Evolutionary conservation across 1,140 invertebrate genomes (phyloP), one percentile per base, ranked within the genome.

Genomic region (Anthonomus grandis): DNA sequence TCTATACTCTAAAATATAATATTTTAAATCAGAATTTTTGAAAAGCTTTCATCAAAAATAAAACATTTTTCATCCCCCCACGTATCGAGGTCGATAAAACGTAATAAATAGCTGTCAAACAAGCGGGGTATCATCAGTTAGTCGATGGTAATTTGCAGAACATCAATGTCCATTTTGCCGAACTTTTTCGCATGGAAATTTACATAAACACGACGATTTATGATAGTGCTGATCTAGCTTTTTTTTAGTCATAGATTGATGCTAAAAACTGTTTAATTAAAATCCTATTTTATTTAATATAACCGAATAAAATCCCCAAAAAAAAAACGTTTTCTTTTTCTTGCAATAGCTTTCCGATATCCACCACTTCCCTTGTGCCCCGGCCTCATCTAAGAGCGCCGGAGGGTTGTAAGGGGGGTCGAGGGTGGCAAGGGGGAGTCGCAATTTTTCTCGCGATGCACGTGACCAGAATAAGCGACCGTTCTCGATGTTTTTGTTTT

Each of bases 371-470:
- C 12, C 10, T 21, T 10, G 8, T 25, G 41, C 18, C 22, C 36
- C 10, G 31, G 25, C 34, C 31, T 17, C 13, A n/a, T n/a, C n/a
- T n/a, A n/a, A n/a, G n/a, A n/a, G n/a, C n/a, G n/a, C n/a, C n/a
- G n/a, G n/a, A n/a, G n/a, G n/a, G n/a, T n/a, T n/a, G n/a, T n/a
- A n/a, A 21, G n/a, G 9, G 6, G 2, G 4, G 3, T 15, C 17
- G 3, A 38, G 49, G 49, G 57, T 17, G 18, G 47, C 57, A 36
- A 47, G 31, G 57, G 57, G 39, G 57, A 52, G 49, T 59, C 57
- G 57, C 57, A 59, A 59, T 59, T 59, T 53, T 59, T 59, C 57
- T 52, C 57, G 57, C 57, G 57, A 53, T 47, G 49, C 50, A 59
- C 57, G 57, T 59, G 57, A 12, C 34, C 22, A 17, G 57, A 59